Evolutionary conservation across 2,888 invertebrate species (phyloP).

Genomic region (Conops quadrifasciatus): DNA sequence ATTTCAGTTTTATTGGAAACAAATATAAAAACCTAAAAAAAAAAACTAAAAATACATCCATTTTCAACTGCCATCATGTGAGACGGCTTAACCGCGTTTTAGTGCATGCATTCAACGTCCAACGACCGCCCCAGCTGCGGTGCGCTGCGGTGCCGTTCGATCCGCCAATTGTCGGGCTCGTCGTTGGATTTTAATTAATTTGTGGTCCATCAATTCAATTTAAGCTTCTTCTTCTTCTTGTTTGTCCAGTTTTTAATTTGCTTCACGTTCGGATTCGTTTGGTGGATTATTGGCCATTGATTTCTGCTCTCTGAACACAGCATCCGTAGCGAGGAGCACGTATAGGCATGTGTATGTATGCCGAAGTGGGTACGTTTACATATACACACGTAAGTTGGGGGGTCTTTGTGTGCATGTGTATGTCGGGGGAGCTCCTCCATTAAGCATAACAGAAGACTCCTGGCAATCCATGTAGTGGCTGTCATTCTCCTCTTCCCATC

Average conservation of each 20-base stretch:
- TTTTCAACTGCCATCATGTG: no score
- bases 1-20: slow-evolving; percentile 11
- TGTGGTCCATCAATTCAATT: slow-evolving; percentile 66
- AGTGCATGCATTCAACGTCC: slow-evolving; percentile 13
- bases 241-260: slow-evolving; percentile 45
- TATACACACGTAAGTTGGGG: background rate
- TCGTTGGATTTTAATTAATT: slow-evolving; percentile 56
- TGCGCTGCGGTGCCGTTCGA: background rate
- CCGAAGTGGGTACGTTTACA: no score
- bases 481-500: no score
- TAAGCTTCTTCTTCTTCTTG: slow-evolving; percentile 47
- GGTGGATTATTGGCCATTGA: slow-evolving; percentile 59
- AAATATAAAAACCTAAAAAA: slow-evolving; percentile 39
- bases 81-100: slow-evolving; percentile 36
- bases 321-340: background rate
- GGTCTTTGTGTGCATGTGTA: slow-evolving; percentile 15
- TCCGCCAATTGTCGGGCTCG: slow-evolving; percentile 16
- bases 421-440: slow-evolving; percentile 7
- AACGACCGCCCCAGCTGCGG: background rate
- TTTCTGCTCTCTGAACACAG: slow-evolving; percentile 46
- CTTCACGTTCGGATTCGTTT: slow-evolving; percentile 51
- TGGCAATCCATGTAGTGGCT: background rate
- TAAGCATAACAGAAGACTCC: background rate
- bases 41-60: slow-evolving; percentile 23
- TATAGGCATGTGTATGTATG: background rate